phyloP scores from a whole-genome alignment of 1,140 invertebrate genomes.

The Thaumetopoea pityocampa region DNA sequence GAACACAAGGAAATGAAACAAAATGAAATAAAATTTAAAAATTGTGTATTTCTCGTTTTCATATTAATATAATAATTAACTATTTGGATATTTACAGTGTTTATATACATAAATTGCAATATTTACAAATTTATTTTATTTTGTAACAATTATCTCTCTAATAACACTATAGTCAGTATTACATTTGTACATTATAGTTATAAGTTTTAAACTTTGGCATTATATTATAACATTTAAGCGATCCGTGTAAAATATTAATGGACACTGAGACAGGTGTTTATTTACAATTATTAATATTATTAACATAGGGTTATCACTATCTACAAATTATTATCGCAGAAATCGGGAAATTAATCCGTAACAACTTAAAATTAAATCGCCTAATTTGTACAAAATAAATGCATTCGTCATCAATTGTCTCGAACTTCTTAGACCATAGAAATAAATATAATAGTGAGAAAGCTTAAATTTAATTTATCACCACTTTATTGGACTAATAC shows the following conservation, averaged over 20 bases:
- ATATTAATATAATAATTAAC: slow-evolving; percentile 37
- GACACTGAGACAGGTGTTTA: slow-evolving; percentile 19
- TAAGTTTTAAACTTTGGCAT: slow-evolving; percentile 72
- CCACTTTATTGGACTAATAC: slow-evolving; percentile 68
- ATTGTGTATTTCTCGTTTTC: slow-evolving; percentile 57
- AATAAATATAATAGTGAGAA: slow-evolving; percentile 58
- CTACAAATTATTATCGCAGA: slow-evolving; percentile 68
- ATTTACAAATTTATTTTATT: slow-evolving; percentile 65
- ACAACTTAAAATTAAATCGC: slow-evolving; percentile 38
- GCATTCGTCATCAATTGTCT: slow-evolving; percentile 27
- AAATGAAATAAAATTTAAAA: slow-evolving; percentile 51
- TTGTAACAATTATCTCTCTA: slow-evolving; percentile 31
- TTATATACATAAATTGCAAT: slow-evolving; percentile 48
- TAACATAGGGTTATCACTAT: slow-evolving; percentile 23
- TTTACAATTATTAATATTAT: slow-evolving; percentile 14
- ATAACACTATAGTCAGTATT: slow-evolving; percentile 48
- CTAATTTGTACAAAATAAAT: slow-evolving; percentile 53
- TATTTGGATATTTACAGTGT: slow-evolving; percentile 49
- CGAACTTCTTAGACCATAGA: slow-evolving; percentile 33
- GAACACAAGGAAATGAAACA: too few species aligned
- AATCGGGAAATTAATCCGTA: slow-evolving; percentile 56
- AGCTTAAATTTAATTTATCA: slow-evolving; percentile 68
- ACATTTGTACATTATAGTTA: slow-evolving; percentile 56
- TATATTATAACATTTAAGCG: slow-evolving; percentile 64
- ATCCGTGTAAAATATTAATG: slow-evolving; percentile 23